A percentile compares a stretch with the other conserved stretches of the same genome.
Conservation (phyloP, 2,888 invertebrate genomes). For the Drosophila pullipes region DNA sequence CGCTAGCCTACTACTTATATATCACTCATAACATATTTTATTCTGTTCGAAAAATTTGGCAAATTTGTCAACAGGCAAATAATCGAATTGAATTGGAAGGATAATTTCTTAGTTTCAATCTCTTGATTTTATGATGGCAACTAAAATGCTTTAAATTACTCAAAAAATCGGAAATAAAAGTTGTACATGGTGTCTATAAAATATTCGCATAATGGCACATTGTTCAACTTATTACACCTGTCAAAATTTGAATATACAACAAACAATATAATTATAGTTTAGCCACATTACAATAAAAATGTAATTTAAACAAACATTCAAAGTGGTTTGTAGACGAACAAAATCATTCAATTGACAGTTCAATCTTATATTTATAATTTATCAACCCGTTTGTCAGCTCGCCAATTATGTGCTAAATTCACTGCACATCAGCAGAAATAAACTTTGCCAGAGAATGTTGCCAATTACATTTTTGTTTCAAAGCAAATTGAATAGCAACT, state of each 20-base stretch:
- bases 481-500: neutral
- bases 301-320: neutral
- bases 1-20: neutral
- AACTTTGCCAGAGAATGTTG: neutral
- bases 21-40: conserved; percentile 6
- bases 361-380: neutral
- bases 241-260: neutral
- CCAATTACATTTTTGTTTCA: neutral
- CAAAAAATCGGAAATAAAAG: neutral
- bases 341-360: neutral
- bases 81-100: conserved; percentile 9
- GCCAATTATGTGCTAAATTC: neutral
- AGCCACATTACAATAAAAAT: neutral
- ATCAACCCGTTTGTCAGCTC: neutral
- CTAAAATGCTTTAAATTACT: neutral
- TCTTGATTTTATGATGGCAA: neutral
- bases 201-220: neutral
- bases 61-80: neutral
- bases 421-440: neutral
- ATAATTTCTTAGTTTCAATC: neutral
- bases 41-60: neutral
- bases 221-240: neutral
- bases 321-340: neutral
- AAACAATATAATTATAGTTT: neutral
- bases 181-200: neutral